Conservation (phyloP, 2,113 vertebrate species). For the Mobula birostris region DNA sequence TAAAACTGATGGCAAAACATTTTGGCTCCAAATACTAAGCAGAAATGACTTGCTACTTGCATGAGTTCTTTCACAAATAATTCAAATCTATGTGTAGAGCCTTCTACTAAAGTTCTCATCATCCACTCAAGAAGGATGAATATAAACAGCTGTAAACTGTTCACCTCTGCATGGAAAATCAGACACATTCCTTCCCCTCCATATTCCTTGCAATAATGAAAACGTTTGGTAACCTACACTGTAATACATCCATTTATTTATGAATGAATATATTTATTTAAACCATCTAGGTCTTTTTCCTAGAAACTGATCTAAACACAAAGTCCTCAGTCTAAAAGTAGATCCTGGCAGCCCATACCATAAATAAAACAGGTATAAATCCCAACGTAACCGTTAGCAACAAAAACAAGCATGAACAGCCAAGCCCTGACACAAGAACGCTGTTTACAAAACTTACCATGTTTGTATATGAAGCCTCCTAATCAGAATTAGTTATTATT, state of each 20-base stretch:
- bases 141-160: not conserved
- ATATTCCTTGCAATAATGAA: not conserved
- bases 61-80: not conserved
- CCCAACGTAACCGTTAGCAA: not conserved
- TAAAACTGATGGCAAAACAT: not conserved
- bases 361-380: not conserved
- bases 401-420: not conserved
- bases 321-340: not conserved
- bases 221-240: not conserved
- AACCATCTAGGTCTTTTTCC: not conserved
- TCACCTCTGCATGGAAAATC: not conserved
- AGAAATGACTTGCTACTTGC: not conserved
- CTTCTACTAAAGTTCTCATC: not conserved
- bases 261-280: conserved; percentile 5
- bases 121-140: not conserved
- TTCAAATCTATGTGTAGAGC: not conserved
- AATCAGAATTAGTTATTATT: not conserved
- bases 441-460: not conserved
- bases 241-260: not conserved
- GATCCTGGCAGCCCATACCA: not conserved
- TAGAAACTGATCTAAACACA: not conserved
- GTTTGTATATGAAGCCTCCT: not conserved
- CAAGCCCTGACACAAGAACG: not conserved
- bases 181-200: not conserved
- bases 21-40: not conserved